Evolutionary conservation across 1,140 invertebrate genomes (phyloP), one percentile per base, ranked within the genome.

Genomic region (Drosophila subobscura): DNA sequence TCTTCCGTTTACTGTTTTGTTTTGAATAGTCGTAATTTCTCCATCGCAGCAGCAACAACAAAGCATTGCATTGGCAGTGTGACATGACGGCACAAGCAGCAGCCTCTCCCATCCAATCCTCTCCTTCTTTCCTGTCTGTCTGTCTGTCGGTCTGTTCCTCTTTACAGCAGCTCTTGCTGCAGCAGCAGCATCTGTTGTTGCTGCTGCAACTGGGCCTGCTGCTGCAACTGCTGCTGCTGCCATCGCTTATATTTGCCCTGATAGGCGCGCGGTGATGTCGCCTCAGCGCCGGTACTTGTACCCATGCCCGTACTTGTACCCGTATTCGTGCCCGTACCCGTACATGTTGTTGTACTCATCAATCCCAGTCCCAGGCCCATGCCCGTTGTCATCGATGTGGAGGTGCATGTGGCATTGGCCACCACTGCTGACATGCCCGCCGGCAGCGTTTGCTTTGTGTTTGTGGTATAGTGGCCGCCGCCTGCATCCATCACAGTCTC

Each of bases 181-280:
- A 89, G 33, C 55, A 85, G 65, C 73, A 90, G 56, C 51, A 79
- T 64, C 33, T 90, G 80, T 33, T 89, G 84, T 51, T 89, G 84
- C 66, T 77, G 79, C 16, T 89, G 72, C 72, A 88, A 51, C 44
- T 88, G 78, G 5, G 74, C 78, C 45, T 86, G 81, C 52, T 86
- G 77, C 42, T 86, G 83, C 75, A 88, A 44, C 58, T 83, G 80
- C 45, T 89, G 84, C 56, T 88, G 83, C 58, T 88, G 83, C 84
- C 81, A 85, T 47, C 81, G 81, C 70, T 85, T 85, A 50, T 85
- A 85, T 74, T 86, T 85, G 41, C 80, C 80, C 59, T 86, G 72
- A 61, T 85, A 85, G 56, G 80, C 73, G 64, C 65, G 70, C 50
- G 60, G 59, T 25, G 72, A 61, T 41, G 72, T 56, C 65, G 77